Base-by-base conservation (phyloP, 2,113 vertebrate species). In the Hippocampus mohnikei region DNA sequence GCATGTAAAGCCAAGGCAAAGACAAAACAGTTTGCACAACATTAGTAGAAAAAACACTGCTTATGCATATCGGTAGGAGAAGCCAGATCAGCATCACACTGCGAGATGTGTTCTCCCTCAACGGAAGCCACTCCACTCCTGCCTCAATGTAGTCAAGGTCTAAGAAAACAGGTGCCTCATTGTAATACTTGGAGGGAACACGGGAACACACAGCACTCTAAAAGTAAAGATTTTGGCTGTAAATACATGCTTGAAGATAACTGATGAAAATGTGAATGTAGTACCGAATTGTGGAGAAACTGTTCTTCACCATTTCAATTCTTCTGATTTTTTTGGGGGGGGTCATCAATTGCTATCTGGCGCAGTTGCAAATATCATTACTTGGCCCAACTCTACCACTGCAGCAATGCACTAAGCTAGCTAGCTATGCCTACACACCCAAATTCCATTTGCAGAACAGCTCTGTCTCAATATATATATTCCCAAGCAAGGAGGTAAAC, bases 21-120 rank as follows among this genome's bases (percentile, higher is more conserved):
- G 95, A 96, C 96, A 98, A 97, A 99, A 97, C 94, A 95, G 95
- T 97, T 98, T 97, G 94, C 95, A 94, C 94, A 96, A 95, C 93
- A 93, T 94, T 94, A 92, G 88, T 88, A 86, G 85, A 88, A 82
- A 92, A 93, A 93, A 92, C 90, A 92, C 82, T 77, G 85, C 71
- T 79, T 58, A 68, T 72, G 81, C 83, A 68, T 77, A 69, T 77
- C 66, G 85, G 75, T 70, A 84, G 77, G 87, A 79, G 80, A 82
- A 83, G 87, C 85, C 73, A 79, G 84, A 84, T 86, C 83, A 80
- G 84, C 85, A 84, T 77, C 83, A 92, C 91, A 91, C 84, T 89
- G 81, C 84, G 80, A 81, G 84, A 92, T 84, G 88, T 92, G 91
- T 91, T 93, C 85, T 83, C 84, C 71, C 69, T 73, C 82, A 79